A percentile compares a stretch with the other conserved stretches of the same genome.
These are phyloP conservation scores for Empidonax traillii DNA, from an alignment of 2,113 vertebrate genomes.

Conservation along the genomic window DNA sequence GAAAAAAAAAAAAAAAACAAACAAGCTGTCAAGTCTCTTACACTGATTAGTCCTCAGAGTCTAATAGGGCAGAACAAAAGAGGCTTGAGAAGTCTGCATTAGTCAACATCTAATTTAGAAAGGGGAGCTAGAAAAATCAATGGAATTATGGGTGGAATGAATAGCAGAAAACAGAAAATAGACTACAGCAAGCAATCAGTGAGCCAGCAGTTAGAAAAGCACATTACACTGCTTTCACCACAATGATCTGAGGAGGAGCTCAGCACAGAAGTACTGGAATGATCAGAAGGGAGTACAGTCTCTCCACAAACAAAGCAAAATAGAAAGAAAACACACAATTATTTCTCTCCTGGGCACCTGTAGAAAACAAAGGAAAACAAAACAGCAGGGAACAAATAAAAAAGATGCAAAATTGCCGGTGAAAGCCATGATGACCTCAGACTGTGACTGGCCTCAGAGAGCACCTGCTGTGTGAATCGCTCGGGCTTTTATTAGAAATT, in stretches of 20 bases:
- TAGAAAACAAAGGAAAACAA: conserved; percentile 5
- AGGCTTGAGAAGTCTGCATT: neutral
- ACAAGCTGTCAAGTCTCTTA: neutral
- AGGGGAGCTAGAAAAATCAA: neutral
- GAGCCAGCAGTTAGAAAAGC: neutral
- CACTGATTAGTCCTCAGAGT: neutral
- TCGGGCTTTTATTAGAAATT: conserved; percentile 37
- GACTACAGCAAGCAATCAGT: neutral
- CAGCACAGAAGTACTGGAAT: neutral
- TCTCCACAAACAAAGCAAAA: neutral
- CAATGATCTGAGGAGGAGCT: neutral
- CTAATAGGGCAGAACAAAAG: neutral
- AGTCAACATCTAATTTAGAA: neutral
- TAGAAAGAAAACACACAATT: neutral
- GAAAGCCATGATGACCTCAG: neutral
- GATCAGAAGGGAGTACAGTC: neutral
- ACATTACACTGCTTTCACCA: neutral
- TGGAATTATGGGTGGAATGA: neutral
- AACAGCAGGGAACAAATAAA: neutral
- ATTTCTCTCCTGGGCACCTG: neutral
- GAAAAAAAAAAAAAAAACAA: neutral
- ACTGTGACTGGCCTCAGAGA: neutral
- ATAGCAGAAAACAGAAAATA: neutral
- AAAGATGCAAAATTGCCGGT: neutral
- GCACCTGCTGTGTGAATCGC: conserved; percentile 14